These are phyloP conservation scores for Brenthis hecate DNA, from an alignment of 2,888 invertebrate species.

Conservation along the genomic window DNA sequence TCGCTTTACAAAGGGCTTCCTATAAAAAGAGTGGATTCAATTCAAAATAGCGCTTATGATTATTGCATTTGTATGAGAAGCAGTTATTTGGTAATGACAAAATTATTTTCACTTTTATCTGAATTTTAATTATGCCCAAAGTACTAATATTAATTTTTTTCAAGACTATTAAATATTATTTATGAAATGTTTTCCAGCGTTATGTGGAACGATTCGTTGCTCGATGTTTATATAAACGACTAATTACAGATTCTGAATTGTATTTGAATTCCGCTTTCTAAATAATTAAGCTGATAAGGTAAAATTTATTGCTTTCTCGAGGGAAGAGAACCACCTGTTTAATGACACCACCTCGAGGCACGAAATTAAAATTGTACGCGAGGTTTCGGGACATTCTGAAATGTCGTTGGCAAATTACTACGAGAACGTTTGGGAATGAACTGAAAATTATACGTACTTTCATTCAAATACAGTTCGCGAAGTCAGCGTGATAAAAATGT, in stretches of 20 bases:
- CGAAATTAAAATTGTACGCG: constrained; percentile 36
- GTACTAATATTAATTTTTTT: too few relatives aligned
- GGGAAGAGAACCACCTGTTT: constrained; percentile 40
- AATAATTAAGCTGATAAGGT: constrained; percentile 69
- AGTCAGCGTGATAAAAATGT: background rate
- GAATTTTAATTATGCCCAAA: too few relatives aligned
- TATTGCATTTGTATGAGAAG: too few relatives aligned
- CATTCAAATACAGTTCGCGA: background rate
- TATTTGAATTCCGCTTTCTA: constrained; percentile 60
- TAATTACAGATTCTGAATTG: constrained; percentile 59
- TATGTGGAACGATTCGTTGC: background rate
- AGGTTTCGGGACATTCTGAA: constrained; percentile 23
- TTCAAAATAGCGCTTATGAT: too few relatives aligned
- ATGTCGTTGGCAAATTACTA: constrained; percentile 24
- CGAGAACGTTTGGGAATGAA: constrained; percentile 15
- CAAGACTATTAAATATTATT: background rate
- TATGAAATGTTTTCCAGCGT: background rate
- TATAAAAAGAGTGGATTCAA: too few relatives aligned
- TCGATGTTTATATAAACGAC: constrained; percentile 46
- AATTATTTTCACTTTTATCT: too few relatives aligned
- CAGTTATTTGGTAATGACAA: too few relatives aligned
- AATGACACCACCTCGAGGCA: constrained; percentile 35
- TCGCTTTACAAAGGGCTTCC: too few relatives aligned
- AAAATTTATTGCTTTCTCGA: constrained; percentile 61
- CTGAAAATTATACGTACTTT: constrained; percentile 8